These are phyloP conservation scores for Gisinianus flammeolus DNA, from an alignment of 2,888 invertebrate genomes.

Conservation along the genomic window DNA sequence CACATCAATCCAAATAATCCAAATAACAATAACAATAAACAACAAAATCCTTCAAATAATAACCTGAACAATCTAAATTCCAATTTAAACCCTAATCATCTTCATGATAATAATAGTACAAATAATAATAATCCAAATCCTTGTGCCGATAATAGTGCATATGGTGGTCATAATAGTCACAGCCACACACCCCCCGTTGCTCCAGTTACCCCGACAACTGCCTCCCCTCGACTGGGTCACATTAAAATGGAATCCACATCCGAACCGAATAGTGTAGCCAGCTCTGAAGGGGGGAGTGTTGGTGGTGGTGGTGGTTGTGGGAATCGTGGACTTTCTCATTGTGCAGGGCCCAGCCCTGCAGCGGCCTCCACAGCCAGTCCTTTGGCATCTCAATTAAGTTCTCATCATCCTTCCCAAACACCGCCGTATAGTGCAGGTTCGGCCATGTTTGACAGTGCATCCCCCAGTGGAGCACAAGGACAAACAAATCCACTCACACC, in stretches of 20 bases:
- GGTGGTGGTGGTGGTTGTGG: slow-evolving; percentile 30
- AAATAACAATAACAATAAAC: neutral
- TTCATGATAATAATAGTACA: neutral
- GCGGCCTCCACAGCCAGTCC: slow-evolving; percentile 58
- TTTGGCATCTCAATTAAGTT: slow-evolving; percentile 56
- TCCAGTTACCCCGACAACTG: slow-evolving; percentile 41
- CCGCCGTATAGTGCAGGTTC: slow-evolving; percentile 51
- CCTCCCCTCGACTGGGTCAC: slow-evolving; percentile 20
- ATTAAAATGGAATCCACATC: slow-evolving; percentile 34
- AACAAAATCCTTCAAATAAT: neutral
- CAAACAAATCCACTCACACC: slow-evolving; percentile 35
- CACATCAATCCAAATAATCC: neutral
- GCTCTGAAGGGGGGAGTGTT: neutral
- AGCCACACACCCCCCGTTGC: slow-evolving; percentile 40
- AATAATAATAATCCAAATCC: neutral
- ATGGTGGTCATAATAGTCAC: slow-evolving; percentile 4
- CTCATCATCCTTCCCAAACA: slow-evolving; percentile 52
- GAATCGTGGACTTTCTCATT: slow-evolving; percentile 42
- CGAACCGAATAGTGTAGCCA: neutral
- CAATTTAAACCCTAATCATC: too few relatives aligned
- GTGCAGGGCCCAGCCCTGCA: slow-evolving; percentile 57
- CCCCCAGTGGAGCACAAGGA: slow-evolving; percentile 41
- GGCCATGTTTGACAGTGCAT: slow-evolving; percentile 41
- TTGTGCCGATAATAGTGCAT: slow-evolving; percentile 26
- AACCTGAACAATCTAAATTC: neutral